Evolutionary conservation across 2,113 vertebrate genomes (phyloP).

Genomic region (Dryoscopus gambensis): DNA sequence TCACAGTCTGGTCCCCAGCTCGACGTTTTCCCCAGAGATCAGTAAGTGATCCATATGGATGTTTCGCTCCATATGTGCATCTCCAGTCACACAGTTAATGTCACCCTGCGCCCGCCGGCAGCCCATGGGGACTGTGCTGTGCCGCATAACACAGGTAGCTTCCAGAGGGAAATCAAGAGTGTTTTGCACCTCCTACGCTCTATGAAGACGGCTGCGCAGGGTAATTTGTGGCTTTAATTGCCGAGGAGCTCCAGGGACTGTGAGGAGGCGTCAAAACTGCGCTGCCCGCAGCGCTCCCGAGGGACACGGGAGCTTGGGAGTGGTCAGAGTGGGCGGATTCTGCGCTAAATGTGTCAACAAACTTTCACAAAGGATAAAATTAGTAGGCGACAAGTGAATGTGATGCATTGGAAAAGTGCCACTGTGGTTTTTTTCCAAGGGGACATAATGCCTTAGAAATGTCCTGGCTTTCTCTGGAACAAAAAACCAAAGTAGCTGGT

Average conservation of each 20-base stretch:
- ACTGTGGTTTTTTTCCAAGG: neutral
- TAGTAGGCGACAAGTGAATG: neutral
- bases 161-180: neutral
- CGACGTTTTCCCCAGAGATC: accelerated
- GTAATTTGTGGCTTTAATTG: neutral
- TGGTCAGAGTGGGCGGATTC: accelerated
- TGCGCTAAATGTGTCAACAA: accelerated
- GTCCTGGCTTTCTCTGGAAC: neutral
- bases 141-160: neutral
- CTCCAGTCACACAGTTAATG: accelerated
- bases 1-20: neutral
- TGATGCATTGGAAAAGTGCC: neutral
- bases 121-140: accelerated
- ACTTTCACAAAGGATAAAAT: neutral
- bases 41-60: neutral
- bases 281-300: accelerated
- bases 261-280: neutral
- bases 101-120: neutral
- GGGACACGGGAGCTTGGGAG: neutral
- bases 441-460: neutral
- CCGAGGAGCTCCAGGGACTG: neutral
- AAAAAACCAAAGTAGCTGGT: neutral
- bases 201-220: accelerated
- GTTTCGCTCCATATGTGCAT: accelerated
- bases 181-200: neutral